Base-by-base conservation (phyloP, 1,140 invertebrate species). In the Ditylenchus dipsaci region DNA sequence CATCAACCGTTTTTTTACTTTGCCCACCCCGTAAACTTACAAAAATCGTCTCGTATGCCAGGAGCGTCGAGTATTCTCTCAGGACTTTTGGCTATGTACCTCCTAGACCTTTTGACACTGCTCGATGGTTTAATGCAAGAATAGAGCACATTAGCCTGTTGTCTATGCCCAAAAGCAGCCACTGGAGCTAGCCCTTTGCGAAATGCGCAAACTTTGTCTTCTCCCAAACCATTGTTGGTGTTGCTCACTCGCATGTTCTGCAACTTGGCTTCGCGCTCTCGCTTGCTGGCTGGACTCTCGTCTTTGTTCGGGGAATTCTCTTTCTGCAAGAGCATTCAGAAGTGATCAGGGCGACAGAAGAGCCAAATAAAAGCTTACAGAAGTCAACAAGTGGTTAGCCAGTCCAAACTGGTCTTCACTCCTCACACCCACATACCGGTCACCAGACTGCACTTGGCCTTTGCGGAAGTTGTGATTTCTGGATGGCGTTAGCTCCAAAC, bases 41-140 rank as follows among this genome's bases (percentile, higher is more conserved):
- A 97, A 85, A 97, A 97, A 84, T 97, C 95, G 84, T 97, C 94
- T 84, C 96, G 93, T 30, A 98, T 84, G 84, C 97, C 94, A 0
- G 95, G 95, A 0, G 95, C 95, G 84, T 97, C 95, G 11, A 97
- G 86, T 0, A 95, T 90, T 86, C 97, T 97, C 83, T 96, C 97
- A 0, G 95, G 95, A 19, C 23, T 23, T 21, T 47, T 68, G 3
- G 49, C 38, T 1, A 65, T 47, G 27, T 66, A 68, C 30, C 64
- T 72, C 49, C 65, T 62, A 8, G 49, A 42, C 7, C 47, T 38
- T 53, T 62, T 68, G n/a, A 59, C 19, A 45, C 57, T 45, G 23
- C 42, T 61, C 29, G 59, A 38, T 29, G 49, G 49, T 38, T 64
- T 53, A 1, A 61, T 61, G 15, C 65, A 65, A 5, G 53, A 63